phyloP scores from a whole-genome alignment of 2,113 vertebrate species.

The Centrocercus urophasianus region DNA sequence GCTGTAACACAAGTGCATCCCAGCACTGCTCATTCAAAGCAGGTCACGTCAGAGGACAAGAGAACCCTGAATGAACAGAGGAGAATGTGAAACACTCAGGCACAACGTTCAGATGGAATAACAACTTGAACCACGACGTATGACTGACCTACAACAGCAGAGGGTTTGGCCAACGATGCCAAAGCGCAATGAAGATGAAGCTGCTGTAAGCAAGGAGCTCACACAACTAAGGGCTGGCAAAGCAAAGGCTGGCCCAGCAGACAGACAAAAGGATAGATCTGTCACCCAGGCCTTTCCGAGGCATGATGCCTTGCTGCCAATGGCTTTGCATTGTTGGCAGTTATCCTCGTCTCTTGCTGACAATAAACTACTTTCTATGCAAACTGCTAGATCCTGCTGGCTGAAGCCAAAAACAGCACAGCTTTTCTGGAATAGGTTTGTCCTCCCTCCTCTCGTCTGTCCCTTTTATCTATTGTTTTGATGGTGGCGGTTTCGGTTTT shows the following conservation, averaged over 20 bases:
- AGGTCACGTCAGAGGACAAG: not conserved
- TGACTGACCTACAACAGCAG: not conserved
- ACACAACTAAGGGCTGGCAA: not conserved
- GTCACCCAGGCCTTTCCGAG: not conserved
- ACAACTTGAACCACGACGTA: not conserved
- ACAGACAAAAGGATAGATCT: not conserved
- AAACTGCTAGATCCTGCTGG: not conserved
- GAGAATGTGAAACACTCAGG: not conserved
- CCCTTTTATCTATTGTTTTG: constrained; percentile 1
- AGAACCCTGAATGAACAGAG: not conserved
- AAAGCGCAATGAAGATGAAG: accelerated
- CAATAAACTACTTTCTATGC: constrained; percentile 27
- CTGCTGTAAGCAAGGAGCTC: not conserved
- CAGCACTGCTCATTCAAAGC: not conserved
- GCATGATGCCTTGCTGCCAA: not conserved
- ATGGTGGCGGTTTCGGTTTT: not conserved
- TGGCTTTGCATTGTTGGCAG: constrained; percentile 17
- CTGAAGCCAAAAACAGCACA: not conserved
- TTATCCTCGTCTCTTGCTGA: not conserved
- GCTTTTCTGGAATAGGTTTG: not conserved
- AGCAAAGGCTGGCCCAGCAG: not conserved
- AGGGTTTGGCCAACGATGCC: accelerated
- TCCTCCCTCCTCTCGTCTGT: not conserved
- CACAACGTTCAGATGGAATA: not conserved
- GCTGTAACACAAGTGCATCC: accelerated